These are phyloP conservation scores for Lucinisca nassula DNA, from an alignment of 2,888 invertebrate genomes.

Conservation along the genomic window DNA sequence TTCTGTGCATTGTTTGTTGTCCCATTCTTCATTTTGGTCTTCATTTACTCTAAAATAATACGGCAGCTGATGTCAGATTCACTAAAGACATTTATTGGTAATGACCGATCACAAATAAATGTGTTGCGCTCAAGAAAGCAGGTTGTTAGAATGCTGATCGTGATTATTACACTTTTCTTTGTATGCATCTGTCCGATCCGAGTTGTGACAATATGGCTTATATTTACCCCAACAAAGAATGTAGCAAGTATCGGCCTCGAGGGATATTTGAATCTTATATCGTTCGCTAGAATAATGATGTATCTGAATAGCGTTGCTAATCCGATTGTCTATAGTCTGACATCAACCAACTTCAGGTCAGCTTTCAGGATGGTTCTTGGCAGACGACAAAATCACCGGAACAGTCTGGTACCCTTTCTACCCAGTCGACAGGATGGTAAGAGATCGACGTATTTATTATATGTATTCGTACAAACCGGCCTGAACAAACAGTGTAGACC, in stretches of 20 bases:
- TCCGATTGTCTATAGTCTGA: constrained; percentile 96
- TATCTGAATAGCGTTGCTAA: constrained; percentile 97
- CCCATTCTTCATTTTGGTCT: constrained; percentile 69
- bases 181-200: constrained; percentile 96
- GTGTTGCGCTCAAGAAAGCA: constrained; percentile 73
- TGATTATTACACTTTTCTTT: constrained; percentile 93
- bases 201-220: constrained; percentile 95
- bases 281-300: constrained; percentile 93
- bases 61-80: constrained; percentile 55
- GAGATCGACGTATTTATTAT: too few relatives aligned
- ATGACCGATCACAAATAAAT: constrained; percentile 35
- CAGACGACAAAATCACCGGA: too few relatives aligned
- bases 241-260: constrained; percentile 93
- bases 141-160: constrained; percentile 78
- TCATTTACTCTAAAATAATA: constrained; percentile 71
- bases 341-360: constrained; percentile 96
- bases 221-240: constrained; percentile 92
- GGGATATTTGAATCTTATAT: constrained; percentile 94
- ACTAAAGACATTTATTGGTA: constrained; percentile 20
- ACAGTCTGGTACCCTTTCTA: too few relatives aligned
- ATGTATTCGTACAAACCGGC: too few relatives aligned
- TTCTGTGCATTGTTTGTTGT: constrained; percentile 65
- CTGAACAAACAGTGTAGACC: too few relatives aligned
- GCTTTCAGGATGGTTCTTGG: constrained; percentile 67
- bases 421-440: too few relatives aligned